phyloP scores from a whole-genome alignment of 2,113 vertebrate species.

The Poicephalus meyeri region DNA sequence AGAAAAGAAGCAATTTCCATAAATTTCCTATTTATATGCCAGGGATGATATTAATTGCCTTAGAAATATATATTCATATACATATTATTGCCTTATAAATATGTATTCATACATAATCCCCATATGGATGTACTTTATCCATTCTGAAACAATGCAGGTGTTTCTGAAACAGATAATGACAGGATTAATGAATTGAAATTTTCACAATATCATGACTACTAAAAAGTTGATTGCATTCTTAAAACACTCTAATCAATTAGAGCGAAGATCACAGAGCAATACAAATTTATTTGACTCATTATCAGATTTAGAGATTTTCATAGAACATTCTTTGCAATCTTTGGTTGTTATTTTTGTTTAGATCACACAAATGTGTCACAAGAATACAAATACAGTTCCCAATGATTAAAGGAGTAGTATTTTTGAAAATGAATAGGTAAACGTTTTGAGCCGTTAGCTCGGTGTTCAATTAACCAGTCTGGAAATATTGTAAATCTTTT shows the following conservation, averaged over 20 bases:
- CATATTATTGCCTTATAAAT: not conserved
- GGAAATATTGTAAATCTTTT: not conserved
- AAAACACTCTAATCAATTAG: not conserved
- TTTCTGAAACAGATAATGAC: not conserved
- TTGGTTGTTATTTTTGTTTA: not conserved
- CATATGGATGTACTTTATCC: not conserved
- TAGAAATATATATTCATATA: not conserved
- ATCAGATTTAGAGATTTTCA: not conserved
- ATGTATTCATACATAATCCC: not conserved
- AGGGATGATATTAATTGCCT: not conserved
- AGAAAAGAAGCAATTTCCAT: not conserved
- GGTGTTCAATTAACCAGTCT: not conserved
- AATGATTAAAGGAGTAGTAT: not conserved
- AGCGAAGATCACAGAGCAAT: not conserved
- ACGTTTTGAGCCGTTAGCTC: not conserved
- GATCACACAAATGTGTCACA: not conserved
- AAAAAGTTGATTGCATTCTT: not conserved
- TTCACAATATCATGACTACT: not conserved
- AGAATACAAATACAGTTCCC: not conserved
- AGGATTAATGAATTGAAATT: not conserved
- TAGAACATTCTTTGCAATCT: not conserved
- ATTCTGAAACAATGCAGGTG: not conserved
- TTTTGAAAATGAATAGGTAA: not conserved
- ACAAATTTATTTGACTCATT: not conserved
- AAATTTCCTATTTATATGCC: not conserved